Evolutionary conservation across 2,113 vertebrate genomes (phyloP), one percentile per base, ranked within the genome.

Genomic region (Datnioides undecimradiatus): DNA sequence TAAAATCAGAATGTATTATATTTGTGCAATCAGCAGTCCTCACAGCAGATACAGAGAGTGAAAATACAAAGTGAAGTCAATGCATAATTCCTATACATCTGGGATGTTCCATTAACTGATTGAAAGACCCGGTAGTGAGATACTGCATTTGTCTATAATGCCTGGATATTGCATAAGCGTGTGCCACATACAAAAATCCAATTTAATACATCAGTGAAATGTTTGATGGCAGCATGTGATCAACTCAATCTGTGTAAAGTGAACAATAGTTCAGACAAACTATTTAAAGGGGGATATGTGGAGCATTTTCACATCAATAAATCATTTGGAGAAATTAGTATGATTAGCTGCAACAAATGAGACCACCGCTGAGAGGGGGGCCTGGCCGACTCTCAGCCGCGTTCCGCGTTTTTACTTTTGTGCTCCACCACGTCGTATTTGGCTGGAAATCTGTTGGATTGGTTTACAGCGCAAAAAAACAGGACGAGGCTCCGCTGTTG

Each of bases 271-370:
- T 73, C 29, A 75, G 55, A 59, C 59, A 79, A 84, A 84, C 23
- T 38, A 46, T 57, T 49, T 71, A 36, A 73, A 79, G 25, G 31
- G 33, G 21, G 17, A 33, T 41, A n/a, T 33, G 41, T 6, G 0
- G 57, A 57, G 75, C 40, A 31, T 69, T 81, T 77, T 59, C 41
- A 34, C 31, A 83, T 82, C 73, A 82, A 85, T 82, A 71, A 86
- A 73, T 84, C 48, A 82, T 86, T 81, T 86, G 33, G 57, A 82
- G 36, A 80, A 84, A 83, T 90, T 59, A 74, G 71, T 55, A 63
- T 84, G 71, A 89, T 88, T 87, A 90, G 76, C 45, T 54, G 59
- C 79, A 81, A 85, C 86, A 88, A 88, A 88, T 48, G 68, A 80
- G 45, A 71, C 52, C 76, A 36, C 80, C 58, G 11, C 52, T 51